A percentile compares a stretch with the other conserved stretches of the same genome.
Conservation (phyloP, 2,113 vertebrate species). For the Brachyhypopomus occidentalis region DNA sequence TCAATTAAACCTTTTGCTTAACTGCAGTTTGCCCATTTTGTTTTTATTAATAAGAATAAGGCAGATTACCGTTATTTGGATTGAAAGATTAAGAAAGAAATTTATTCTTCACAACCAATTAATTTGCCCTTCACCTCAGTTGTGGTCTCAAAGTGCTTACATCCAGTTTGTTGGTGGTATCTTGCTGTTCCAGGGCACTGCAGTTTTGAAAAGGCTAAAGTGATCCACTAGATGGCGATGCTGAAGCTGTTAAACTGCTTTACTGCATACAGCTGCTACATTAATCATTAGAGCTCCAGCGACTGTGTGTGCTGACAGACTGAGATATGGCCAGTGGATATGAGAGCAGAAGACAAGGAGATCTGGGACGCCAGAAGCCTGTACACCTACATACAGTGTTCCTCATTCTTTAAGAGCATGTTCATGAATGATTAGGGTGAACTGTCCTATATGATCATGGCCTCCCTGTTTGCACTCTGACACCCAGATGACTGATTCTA, state of each 20-base stretch:
- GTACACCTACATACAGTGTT: too few species aligned
- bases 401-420: not conserved
- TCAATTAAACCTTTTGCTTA: constrained; percentile 72
- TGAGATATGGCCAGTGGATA: not conserved
- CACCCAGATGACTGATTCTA: not conserved
- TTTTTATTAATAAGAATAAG: not conserved
- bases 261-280: constrained; percentile 60
- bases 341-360: not conserved
- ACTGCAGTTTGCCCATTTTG: constrained; percentile 6
- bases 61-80: too few species aligned
- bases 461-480: not conserved
- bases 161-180: too few species aligned
- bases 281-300: constrained; percentile 63
- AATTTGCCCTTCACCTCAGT: too few species aligned
- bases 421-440: constrained; percentile 1
- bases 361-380: too few species aligned
- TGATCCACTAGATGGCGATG: constrained; percentile 69
- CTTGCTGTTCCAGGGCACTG: too few species aligned
- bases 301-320: constrained; percentile 33
- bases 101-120: too few species aligned
- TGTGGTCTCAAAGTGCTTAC: too few species aligned
- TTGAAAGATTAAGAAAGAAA: too few species aligned
- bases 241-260: constrained; percentile 51
- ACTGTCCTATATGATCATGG: not conserved
- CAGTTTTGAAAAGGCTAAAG: not conserved